Base-by-base conservation (phyloP, 2,797 vertebrate genomes). In the Halcyon smyrnensis region DNA sequence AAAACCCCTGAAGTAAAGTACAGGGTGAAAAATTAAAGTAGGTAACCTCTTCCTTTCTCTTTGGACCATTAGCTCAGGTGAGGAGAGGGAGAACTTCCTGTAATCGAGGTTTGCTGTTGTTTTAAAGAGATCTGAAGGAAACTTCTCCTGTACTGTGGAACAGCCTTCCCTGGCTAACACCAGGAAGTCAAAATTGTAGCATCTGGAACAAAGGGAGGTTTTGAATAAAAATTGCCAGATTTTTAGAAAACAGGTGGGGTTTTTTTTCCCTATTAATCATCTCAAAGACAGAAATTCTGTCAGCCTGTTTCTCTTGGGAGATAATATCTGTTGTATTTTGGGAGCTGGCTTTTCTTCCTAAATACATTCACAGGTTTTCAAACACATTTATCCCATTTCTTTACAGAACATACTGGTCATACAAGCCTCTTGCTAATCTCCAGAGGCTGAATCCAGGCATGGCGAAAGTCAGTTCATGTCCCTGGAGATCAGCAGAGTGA, bases 321-420 rank as follows among this genome's bases (percentile, higher is more conserved):
- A 25, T 39, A 43, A 5, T 39, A 46, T 11, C 41, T 80, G 37
- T 19, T 73, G 34, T 73, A 54, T 36, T 84, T 64, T 20, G 69
- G 64, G 70, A 90, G 32, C 12, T 25, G 36, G 32, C 41, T 79
- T 60, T 48, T 71, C 45, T 76, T 75, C 68, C 82, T 75, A 64
- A 41, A 76, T 16, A 34, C 28, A 77, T n/a, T 69, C 17, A 57
- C 28, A 37, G 34, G 6, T 65, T 89, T 92, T 86, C 15, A 70
- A 77, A 89, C 45, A 34, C 45, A 21, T 87, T 87, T 43, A 51
- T 84, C 57, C 37, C 17, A 64, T 88, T 95, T 96, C 91, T 93
- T 62, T 51, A 30, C 54, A 57, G 86, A 84, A 89, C 12, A 12
- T 74, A 41, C 6, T 4, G 1, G 19, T 59, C 71, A 15, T 17